Evolutionary conservation across 2,797 vertebrate genomes (phyloP), one percentile per base, ranked within the genome.

Genomic region (Esox lucius): DNA sequence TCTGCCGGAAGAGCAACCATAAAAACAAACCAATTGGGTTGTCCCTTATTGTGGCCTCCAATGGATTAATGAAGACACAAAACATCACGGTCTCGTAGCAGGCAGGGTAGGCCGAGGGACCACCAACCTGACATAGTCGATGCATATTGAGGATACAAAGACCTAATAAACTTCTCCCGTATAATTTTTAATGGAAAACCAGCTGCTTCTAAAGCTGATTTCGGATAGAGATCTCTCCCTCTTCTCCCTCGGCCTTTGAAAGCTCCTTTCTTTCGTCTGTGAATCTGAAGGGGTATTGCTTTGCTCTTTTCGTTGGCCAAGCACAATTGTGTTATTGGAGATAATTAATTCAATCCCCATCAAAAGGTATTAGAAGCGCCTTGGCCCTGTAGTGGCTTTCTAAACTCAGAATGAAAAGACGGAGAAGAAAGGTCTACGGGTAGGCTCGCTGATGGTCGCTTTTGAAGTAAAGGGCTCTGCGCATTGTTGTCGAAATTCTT

Each of bases 261-360:
- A 92, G 84, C 75, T 78, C 89, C 86, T 89, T 86, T 90, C 88
- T 83, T 78, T 83, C 61, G 72, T 84, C 85, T 92, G 86, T 91
- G 92, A 91, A 91, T 94, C 91, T 95, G 89, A 90, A 94, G 90
- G 87, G 91, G 93, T 90, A 90, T 94, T 90, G 93, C 95, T 96
- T 97, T 98, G 96, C 97, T 97, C 97, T 98, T 98, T 98, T 98
- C 94, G 94, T 95, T 92, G 95, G 93, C 94, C 90, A 87, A 93
- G 94, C 93, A 96, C 96, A 96, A 97, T 97, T 94, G 95, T 96
- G 95, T 97, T 97, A 95, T 97, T 96, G 95, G 95, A 96, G 94
- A 97, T 97, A 98, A 98, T 98, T 93, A 97, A 98, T 98, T 97
- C 95, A 96, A 97, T 97, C 96, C 96, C 95, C 95, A 95, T 98